Evolutionary conservation across 2,113 vertebrate species (phyloP).

Genomic region (Prochilodus magdalenae): DNA sequence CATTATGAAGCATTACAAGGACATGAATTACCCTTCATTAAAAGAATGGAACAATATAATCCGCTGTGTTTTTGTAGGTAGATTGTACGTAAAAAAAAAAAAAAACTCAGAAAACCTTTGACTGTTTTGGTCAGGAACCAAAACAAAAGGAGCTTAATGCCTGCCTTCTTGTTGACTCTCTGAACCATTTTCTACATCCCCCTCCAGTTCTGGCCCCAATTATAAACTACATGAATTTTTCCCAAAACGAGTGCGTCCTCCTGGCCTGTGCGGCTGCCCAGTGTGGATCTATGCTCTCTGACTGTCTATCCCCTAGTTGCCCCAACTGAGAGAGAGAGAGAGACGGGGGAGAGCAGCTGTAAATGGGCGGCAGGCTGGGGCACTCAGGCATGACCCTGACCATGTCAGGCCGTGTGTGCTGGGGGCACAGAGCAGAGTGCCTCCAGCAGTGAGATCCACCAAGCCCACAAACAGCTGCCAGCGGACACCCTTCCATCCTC

Average conservation of each 20-base stretch:
- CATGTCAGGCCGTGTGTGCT: conserved; percentile 77
- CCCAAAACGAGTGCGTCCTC: conserved; percentile 49
- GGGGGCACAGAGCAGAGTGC: conserved; percentile 77
- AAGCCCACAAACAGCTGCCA: conserved; percentile 60
- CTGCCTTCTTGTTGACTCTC: conserved; percentile 42
- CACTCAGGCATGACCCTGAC: conserved; percentile 80
- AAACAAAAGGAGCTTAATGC: conserved; percentile 38
- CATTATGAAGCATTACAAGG: too few species aligned
- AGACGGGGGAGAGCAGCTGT: conserved; percentile 65
- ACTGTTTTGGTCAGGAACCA: neutral
- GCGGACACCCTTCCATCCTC: conserved; percentile 50
- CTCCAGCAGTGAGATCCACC: conserved; percentile 72
- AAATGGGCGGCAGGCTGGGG: conserved; percentile 75
- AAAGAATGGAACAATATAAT: too few species aligned
- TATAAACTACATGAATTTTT: conserved; percentile 61
- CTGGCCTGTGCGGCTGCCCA: conserved; percentile 52
- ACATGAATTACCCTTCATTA: too few species aligned
- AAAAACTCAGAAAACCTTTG: neutral
- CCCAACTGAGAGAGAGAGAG: conserved; percentile 58
- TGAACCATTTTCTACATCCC: conserved; percentile 40
- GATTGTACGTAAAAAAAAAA: neutral
- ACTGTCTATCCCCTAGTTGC: conserved; percentile 78
- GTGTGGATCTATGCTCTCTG: conserved; percentile 62
- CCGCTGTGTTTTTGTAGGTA: too few species aligned
- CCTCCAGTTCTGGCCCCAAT: conserved; percentile 56